These are phyloP conservation scores for Lerista edwardsae DNA, from an alignment of 2,797 vertebrate species.

Conservation along the genomic window DNA sequence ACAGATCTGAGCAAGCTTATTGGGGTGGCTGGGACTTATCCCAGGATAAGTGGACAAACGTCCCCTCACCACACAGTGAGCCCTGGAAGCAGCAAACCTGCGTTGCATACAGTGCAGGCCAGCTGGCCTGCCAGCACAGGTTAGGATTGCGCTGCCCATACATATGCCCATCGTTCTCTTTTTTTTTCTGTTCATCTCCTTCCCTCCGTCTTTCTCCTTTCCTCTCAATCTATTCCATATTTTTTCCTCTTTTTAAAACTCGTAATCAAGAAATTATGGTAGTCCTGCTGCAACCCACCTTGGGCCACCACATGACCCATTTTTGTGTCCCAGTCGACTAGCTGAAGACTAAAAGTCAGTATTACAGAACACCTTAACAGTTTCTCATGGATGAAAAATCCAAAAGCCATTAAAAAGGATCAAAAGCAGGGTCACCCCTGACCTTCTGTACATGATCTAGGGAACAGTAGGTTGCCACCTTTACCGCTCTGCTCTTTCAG, in stretches of 20 bases:
- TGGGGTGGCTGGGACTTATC: no score
- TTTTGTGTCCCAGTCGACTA: not conserved
- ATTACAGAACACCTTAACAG: not conserved
- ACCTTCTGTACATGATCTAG: not conserved
- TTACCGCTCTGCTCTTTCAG: not conserved
- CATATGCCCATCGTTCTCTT: not conserved
- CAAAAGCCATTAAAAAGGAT: not conserved
- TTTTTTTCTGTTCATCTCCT: not conserved
- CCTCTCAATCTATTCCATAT: not conserved
- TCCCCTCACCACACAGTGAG: no score
- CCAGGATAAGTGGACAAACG: no score
- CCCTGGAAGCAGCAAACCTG: no score
- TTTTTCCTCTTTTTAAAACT: not conserved
- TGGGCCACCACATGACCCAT: not conserved
- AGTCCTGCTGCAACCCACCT: not conserved
- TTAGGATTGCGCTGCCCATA: no score
- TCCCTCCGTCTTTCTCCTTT: not conserved
- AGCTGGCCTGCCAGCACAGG: no score
- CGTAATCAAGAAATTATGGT: not conserved
- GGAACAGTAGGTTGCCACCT: no score
- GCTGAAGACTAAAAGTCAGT: not conserved
- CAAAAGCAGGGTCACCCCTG: not conserved
- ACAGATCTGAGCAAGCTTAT: no score
- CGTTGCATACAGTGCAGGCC: no score
- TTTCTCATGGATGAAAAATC: not conserved